Conservation (phyloP, 2,888 invertebrate genomes). For the Piscicola geometra region DNA sequence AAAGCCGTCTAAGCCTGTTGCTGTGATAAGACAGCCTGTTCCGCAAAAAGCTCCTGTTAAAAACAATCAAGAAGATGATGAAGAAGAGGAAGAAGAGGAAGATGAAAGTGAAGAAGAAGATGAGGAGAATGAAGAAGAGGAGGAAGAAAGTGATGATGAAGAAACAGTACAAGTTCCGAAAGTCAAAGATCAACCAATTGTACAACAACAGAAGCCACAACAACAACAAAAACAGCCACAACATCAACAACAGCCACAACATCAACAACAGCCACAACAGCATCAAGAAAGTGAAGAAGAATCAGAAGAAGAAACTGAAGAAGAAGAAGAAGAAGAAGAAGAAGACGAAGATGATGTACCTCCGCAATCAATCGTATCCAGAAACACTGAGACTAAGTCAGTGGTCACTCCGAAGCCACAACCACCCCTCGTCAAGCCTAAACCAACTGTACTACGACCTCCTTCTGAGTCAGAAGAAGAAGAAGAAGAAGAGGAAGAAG, state of each 20-base stretch:
- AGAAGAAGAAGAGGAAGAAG: constrained; percentile 15
- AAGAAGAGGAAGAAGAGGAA: constrained; percentile 23
- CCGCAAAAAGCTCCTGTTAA: neutral
- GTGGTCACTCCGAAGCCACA: neutral
- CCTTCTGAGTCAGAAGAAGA: constrained; percentile 23
- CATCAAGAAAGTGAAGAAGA: constrained; percentile 16
- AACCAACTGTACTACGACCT: neutral
- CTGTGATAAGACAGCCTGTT: neutral
- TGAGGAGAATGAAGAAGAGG: constrained; percentile 17
- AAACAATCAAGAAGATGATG: neutral
- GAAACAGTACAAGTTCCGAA: neutral
- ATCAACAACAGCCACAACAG: neutral
- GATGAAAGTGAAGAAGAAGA: constrained; percentile 29
- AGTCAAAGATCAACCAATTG: neutral
- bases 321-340: constrained; percentile 26
- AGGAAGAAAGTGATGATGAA: neutral
- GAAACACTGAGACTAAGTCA: neutral
- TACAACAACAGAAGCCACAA: neutral
- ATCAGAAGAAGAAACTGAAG: constrained; percentile 6
- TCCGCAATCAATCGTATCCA: neutral
- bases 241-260: neutral
- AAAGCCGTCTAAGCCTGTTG: neutral
- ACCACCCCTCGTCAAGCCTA: neutral
- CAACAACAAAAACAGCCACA: neutral
- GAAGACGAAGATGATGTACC: constrained; percentile 23